Base-by-base conservation (phyloP, 1,140 invertebrate species). In the Brachionus angularis region DNA sequence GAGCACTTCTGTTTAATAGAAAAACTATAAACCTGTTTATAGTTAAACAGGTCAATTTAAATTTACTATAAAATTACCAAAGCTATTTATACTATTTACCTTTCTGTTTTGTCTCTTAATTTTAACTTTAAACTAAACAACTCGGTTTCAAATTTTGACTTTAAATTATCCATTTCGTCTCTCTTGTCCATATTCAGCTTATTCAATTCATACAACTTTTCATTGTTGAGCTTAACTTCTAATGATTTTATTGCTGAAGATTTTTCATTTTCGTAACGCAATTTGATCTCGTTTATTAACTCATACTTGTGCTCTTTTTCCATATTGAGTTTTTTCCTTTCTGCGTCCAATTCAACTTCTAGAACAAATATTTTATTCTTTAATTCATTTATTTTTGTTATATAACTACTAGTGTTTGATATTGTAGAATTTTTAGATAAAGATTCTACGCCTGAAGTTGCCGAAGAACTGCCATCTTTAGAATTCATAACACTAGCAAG, bases 251-350 rank as follows among this genome's bases (percentile, higher is more conserved):
- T 12, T 3, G 53, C 53, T 8, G 53, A 58, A 5, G 23, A 21
- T 58, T 58, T 58, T 25, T 58, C 53, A 14, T 36, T 27, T 36
- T 58, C 53, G 25, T n/a, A 58, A 23, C 53, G 34, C 18, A 58
- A 23, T 36, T 58, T 58, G 27, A 58, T 42, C 23, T 58, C 53
- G 25, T 27, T 58, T 27, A 42, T 36, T 23, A 58, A 36, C 33
- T 58, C 53, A 27, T 58, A 58, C n/a, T 58, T 58, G 14, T 58
- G 33, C 25, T 58, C 34, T 18, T 36, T n/a, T 25, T 58, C 53
- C 3, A 58, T 34, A 10, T 12, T 18, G 1, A 58, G 23, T 12
- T 58, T 58, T 39, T 58, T 58, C 16, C 21, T 58, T 18, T 58
- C 53, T 36, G 33, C 39, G n/a, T 25, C 14, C 7, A 58, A 25